phyloP scores from a whole-genome alignment of 2,888 invertebrate species.

The Lampropteryx suffumata region DNA sequence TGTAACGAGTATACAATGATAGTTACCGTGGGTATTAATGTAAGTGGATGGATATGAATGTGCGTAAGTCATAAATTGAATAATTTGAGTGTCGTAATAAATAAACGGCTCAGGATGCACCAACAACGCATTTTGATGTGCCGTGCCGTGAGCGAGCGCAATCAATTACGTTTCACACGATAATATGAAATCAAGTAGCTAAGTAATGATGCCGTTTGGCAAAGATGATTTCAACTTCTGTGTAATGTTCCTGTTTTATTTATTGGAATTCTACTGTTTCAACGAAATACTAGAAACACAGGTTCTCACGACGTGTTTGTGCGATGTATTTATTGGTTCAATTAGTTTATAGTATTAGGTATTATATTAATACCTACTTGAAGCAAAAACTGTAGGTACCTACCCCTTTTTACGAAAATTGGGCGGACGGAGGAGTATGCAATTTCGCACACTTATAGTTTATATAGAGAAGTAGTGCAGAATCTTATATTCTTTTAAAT shows the following conservation, averaged over 20 bases:
- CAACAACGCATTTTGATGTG: slow-evolving; percentile 18
- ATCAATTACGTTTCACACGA: slow-evolving; percentile 22
- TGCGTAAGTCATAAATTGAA: background rate
- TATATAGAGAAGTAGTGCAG: too few species aligned
- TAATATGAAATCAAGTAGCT: slow-evolving; percentile 26
- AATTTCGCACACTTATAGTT: too few species aligned
- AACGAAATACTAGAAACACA: slow-evolving; percentile 7
- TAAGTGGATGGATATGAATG: too few species aligned
- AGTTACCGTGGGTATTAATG: too few species aligned
- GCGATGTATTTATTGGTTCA: background rate
- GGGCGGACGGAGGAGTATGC: too few species aligned
- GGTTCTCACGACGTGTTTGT: slow-evolving; percentile 2
- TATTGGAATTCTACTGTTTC: background rate
- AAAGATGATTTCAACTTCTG: slow-evolving; percentile 14
- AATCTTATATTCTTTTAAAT: too few species aligned
- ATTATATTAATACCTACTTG: too few species aligned
- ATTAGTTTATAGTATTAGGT: background rate
- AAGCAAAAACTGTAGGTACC: too few species aligned
- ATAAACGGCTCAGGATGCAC: slow-evolving; percentile 30
- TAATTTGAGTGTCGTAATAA: background rate
- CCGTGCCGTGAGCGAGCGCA: slow-evolving; percentile 29
- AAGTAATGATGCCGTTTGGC: slow-evolving; percentile 1
- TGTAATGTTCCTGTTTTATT: slow-evolving; percentile 9
- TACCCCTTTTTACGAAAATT: too few species aligned
- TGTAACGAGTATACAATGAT: too few species aligned